Evolutionary conservation across 2,888 invertebrate genomes (phyloP), one percentile per base, ranked within the genome.

Genomic region (Eupithecia subfuscata): DNA sequence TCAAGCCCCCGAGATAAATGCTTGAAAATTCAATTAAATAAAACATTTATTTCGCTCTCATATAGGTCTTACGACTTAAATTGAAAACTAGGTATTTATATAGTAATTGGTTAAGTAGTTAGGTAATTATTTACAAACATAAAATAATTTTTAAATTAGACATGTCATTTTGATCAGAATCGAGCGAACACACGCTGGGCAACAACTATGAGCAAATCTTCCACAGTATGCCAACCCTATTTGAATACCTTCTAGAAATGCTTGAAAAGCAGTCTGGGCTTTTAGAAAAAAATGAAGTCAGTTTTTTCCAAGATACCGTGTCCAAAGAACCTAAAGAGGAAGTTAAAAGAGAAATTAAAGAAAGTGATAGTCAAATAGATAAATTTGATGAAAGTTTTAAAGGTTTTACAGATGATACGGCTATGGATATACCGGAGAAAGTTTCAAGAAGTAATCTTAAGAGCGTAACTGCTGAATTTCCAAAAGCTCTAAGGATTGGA

Each of bases 211-310:
- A 79, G n/a, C 83, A 87, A 77, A 84, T 90, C 78, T 90, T 91
- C 70, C 82, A 80, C 78, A 88, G 83, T 25, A 84, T 92, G 60
- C 91, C 92, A n/a, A 77, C 83, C 16, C 48, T 91, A 1, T 89
- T 91, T 72, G 88, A 91, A 79, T 88, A 89, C 67, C 78, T 92
- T 16, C 74, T 90, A 40, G 84, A 86, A 45, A 82, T 85, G 4
- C 79, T 92, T 16, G 84, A 89, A 74, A 84, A 87, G 8, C 87
- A 83, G 71, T 90, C 91, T 2, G 88, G 90, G 82, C 83, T 91
- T 22, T 81, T 91, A 25, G 92, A 91, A 79, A 87, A 78, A 43
- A 82, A 89, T 45, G 87, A 91, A 40, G 70, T 85, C 6, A 79
- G 79, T 0, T 77, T 85, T 0, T 89, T 90, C 63, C 82, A 80